A percentile compares a stretch with the other conserved stretches of the same genome.
Conservation (phyloP, 1,140 invertebrate genomes). For the Lasioglossum albipes region DNA sequence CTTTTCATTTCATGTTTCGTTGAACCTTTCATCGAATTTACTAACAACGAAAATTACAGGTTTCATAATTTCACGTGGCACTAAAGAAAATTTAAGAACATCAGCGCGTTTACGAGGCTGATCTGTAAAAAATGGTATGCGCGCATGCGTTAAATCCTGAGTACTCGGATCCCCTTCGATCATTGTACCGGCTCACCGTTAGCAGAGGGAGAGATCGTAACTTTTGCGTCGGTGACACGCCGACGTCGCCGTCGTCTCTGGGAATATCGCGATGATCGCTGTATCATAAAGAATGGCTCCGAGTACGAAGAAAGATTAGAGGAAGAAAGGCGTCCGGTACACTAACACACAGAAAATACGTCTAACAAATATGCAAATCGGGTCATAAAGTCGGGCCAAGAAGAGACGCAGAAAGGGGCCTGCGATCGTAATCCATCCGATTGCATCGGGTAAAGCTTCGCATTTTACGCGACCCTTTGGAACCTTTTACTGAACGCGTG, state of each 20-base stretch:
- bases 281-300: slow-evolving; percentile 54
- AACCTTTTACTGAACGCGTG: neutral
- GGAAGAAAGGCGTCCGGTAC: slow-evolving; percentile 10
- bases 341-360: slow-evolving; percentile 38
- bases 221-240: slow-evolving; percentile 44
- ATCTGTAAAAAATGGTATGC: too few species aligned
- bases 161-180: neutral
- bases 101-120: too few species aligned
- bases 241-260: slow-evolving; percentile 16
- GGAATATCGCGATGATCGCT: slow-evolving; percentile 13
- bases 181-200: slow-evolving; percentile 21
- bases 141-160: neutral
- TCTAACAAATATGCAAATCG: slow-evolving; percentile 26
- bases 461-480: neutral
- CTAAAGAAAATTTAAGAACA: too few species aligned
- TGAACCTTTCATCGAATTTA: too few species aligned
- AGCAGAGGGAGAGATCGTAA: slow-evolving; percentile 25
- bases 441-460: neutral
- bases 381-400: slow-evolving; percentile 40
- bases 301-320: slow-evolving; percentile 28
- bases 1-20: too few species aligned
- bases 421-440: slow-evolving; percentile 23
- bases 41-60: too few species aligned
- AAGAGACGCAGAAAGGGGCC: neutral
- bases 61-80: too few species aligned